Evolutionary conservation across 2,113 vertebrate species (phyloP), one percentile per base, ranked within the genome.

Genomic region (Anser brachyrhynchus): DNA sequence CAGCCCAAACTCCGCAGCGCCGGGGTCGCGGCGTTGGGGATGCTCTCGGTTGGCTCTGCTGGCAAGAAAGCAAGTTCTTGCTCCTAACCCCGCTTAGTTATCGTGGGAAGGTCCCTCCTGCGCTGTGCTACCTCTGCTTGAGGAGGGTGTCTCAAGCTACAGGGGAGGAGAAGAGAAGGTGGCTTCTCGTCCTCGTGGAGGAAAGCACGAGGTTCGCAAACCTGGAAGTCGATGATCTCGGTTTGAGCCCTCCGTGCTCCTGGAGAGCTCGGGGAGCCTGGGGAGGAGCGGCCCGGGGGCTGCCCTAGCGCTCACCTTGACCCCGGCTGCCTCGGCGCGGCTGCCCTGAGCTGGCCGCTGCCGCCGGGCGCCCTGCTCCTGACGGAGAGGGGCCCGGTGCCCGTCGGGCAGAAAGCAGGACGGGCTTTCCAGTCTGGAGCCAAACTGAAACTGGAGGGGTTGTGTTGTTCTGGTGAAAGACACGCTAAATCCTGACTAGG

Each of bases 271-370:
- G 0, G 61, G 67, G 61, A 93, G 4, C 13, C 43, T 52, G 1
- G 1, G 76, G 46, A 51, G 44, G 23, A 14, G 87, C 1, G 0
- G 46, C 74, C 72, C 28, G 49, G 22, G 43, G 17, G 54, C 66
- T 84, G 88, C 43, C 85, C 76, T 39, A 8, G 8, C 41, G 61
- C 3, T 84, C 80, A 61, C 95, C 90, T 92, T 95, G 90, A 89
- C 88, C 90, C 51, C 33, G 59, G 66, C 75, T 20, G 28, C 69
- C 51, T 16, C 33, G 57, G 28, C 66, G 54, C 2, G 0, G 6
- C 11, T 54, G 88, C 23, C 59, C 84, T 6, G 9, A 73, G 84
- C 79, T 64, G 58, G 74, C 78, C 10, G 1, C 61, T 76, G 28
- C 58, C 9, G 5, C 0, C 22, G 35, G 39, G 41, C 49, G 80